Evolutionary conservation across 2,888 invertebrate species (phyloP).

Genomic region (Tinea pellionella): DNA sequence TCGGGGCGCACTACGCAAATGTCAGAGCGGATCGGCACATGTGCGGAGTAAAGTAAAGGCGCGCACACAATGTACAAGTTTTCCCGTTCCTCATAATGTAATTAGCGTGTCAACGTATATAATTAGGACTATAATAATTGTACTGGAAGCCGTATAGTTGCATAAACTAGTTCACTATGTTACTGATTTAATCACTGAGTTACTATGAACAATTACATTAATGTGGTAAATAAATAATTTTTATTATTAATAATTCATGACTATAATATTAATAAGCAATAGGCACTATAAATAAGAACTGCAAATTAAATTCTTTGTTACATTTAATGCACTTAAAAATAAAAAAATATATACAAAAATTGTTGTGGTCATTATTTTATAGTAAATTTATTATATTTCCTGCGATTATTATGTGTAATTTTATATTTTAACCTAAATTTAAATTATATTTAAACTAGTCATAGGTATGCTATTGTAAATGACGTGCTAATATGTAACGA

Average conservation of each 20-base stretch:
- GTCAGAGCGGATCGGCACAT: constrained; percentile 56
- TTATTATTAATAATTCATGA: background rate
- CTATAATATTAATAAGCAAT: no score
- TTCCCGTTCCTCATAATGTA: constrained; percentile 22
- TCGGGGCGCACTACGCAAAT: constrained; percentile 65
- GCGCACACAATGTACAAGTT: constrained; percentile 32
- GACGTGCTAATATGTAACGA: no score
- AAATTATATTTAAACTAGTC: no score
- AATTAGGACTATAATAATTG: background rate
- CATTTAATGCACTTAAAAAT: no score
- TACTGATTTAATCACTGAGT: background rate
- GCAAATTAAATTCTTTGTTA: no score
- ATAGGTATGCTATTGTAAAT: no score
- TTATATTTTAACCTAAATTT: no score
- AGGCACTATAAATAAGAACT: no score
- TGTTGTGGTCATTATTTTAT: no score
- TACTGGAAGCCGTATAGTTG: background rate
- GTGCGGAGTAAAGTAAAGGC: constrained; percentile 50
- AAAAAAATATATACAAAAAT: no score
- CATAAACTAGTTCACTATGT: background rate
- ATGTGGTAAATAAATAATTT: background rate
- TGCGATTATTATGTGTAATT: no score
- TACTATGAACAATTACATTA: background rate
- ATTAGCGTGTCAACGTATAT: background rate
- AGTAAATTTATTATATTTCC: no score